phyloP scores from a whole-genome alignment of 2,113 vertebrate species.

The Oncorhynchus mykiss region DNA sequence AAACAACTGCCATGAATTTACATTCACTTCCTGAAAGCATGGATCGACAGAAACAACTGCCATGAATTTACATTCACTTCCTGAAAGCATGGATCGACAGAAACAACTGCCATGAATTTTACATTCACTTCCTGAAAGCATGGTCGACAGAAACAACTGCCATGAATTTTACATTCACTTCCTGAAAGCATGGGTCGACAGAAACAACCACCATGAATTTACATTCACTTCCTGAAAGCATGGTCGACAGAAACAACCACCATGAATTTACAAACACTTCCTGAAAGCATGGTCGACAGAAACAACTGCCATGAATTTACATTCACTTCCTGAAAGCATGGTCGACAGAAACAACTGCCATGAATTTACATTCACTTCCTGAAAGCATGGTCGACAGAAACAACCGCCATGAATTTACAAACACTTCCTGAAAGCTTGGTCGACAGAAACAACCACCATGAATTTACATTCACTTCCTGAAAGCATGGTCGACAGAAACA shows the following conservation, averaged over 20 bases:
- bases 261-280: constrained; percentile 67
- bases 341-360: too few relatives aligned
- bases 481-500: neutral
- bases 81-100: constrained; percentile 57
- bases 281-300: constrained; percentile 58
- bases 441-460: too few relatives aligned
- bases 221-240: constrained; percentile 78
- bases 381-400: neutral
- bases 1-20: too few relatives aligned
- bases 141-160: too few relatives aligned
- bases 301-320: neutral
- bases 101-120: too few relatives aligned
- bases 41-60: too few relatives aligned
- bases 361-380: constrained; percentile 77
- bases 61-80: constrained; percentile 68
- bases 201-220: too few relatives aligned
- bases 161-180: constrained; percentile 62
- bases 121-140: constrained; percentile 78
- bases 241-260: too few relatives aligned
- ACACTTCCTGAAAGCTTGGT: constrained; percentile 75
- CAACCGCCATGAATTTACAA: constrained; percentile 20
- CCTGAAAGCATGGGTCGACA: constrained; percentile 65
- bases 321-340: constrained; percentile 77
- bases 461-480: constrained; percentile 78
- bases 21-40: constrained; percentile 78